These are phyloP conservation scores for Cheilosia urbana DNA, from an alignment of 2,888 invertebrate species.

Conservation along the genomic window DNA sequence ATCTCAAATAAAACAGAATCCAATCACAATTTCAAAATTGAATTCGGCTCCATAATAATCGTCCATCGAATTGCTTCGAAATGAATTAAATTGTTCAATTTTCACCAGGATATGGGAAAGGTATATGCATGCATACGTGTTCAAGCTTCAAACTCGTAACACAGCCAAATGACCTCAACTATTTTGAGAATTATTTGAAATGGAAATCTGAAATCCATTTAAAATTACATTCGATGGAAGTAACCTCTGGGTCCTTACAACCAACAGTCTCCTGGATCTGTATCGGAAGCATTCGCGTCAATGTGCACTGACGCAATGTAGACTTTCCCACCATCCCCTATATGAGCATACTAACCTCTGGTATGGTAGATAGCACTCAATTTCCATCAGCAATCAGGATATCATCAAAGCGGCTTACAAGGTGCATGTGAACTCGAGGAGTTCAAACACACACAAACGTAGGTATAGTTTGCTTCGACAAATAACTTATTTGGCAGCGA, in stretches of 20 bases:
- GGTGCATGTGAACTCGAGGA: conserved; percentile 14
- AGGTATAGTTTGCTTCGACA: conserved; percentile 4
- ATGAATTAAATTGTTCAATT: conserved; percentile 51
- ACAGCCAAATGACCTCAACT: not conserved
- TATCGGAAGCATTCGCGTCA: not conserved
- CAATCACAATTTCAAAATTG: conserved; percentile 44
- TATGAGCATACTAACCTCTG: too few species aligned
- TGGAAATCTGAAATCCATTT: conserved; percentile 40
- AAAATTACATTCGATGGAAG: conserved; percentile 49
- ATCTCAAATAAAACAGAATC: conserved; percentile 31
- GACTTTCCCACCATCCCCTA: too few species aligned
- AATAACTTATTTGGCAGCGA: conserved; percentile 50
- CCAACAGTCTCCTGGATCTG: not conserved
- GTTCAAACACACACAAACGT: not conserved
- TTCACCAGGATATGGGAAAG: conserved; percentile 10
- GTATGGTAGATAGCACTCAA: not conserved
- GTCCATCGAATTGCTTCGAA: conserved; percentile 13
- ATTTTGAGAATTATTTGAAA: conserved; percentile 5
- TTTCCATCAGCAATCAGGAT: conserved; percentile 36
- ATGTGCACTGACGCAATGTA: not conserved
- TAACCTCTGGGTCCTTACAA: conserved; percentile 2
- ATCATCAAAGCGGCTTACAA: conserved; percentile 12
- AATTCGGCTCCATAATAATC: conserved; percentile 33
- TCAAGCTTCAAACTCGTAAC: not conserved
- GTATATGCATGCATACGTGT: not conserved